These are phyloP conservation scores for Catharus bicknelli DNA, from an alignment of 2,113 vertebrate genomes.

Conservation along the genomic window DNA sequence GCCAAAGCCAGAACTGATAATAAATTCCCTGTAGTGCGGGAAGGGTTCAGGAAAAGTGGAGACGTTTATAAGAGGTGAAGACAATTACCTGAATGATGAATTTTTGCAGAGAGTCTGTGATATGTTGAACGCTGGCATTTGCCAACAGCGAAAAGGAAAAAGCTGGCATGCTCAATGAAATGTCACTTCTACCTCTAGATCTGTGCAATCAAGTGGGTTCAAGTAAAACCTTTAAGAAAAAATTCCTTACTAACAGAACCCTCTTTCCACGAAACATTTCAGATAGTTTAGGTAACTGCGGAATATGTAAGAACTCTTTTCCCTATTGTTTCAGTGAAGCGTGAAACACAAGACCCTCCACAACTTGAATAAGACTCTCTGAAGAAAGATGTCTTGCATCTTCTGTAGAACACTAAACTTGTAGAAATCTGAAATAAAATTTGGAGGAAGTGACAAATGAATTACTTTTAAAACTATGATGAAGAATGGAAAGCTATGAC, in stretches of 20 bases:
- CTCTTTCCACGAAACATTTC: not conserved
- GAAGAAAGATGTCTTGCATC: slow-evolving; percentile 45
- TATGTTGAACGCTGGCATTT: rapidly evolving
- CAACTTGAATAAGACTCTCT: slow-evolving; percentile 25
- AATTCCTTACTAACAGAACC: not conserved
- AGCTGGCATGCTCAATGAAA: not conserved
- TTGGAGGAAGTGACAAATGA: slow-evolving; percentile 21
- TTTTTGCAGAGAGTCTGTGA: not conserved
- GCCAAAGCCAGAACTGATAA: not conserved
- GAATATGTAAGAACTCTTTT: slow-evolving; percentile 31
- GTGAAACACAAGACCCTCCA: slow-evolving; percentile 58
- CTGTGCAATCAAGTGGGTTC: not conserved
- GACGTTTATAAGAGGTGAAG: not conserved
- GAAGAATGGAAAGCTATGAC: slow-evolving; percentile 49
- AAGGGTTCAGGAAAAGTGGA: not conserved
- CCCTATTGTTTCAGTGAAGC: slow-evolving; percentile 60
- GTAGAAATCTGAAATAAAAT: slow-evolving; percentile 17
- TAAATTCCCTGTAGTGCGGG: not conserved
- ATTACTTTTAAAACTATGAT: slow-evolving; percentile 10
- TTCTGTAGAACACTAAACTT: slow-evolving; percentile 33
- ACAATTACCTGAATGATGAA: not conserved
- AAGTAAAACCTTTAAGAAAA: not conserved
- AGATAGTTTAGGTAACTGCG: not conserved
- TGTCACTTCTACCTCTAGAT: not conserved
- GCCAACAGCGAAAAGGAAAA: not conserved